Conservation (phyloP, 2,888 invertebrate species). For the Tinea trinotella region DNA sequence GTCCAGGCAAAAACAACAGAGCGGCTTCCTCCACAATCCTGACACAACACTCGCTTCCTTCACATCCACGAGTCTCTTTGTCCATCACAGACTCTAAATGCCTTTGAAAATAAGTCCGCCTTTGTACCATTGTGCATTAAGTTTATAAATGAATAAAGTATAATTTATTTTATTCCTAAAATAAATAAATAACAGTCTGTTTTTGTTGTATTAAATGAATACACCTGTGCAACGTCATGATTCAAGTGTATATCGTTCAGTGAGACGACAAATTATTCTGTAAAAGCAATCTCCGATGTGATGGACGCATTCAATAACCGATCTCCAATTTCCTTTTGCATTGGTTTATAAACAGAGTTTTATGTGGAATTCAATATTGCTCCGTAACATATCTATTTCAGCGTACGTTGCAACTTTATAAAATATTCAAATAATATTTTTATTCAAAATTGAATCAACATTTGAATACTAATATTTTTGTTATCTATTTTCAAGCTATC, state of each 20-base stretch:
- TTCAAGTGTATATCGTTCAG: neutral
- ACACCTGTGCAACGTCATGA: neutral
- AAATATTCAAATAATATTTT: neutral
- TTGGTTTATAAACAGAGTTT: conserved; percentile 10
- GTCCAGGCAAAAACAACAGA: no score
- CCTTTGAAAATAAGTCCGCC: no score
- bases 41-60: no score
- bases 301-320: conserved; percentile 14
- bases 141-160: no score
- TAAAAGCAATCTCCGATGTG: conserved; percentile 17
- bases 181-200: no score
- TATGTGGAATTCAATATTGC: conserved; percentile 6
- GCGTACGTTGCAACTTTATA: neutral
- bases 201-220: conserved; percentile 3
- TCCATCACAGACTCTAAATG: no score
- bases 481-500: no score
- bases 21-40: no score
- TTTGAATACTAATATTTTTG: no score
- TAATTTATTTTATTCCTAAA: no score
- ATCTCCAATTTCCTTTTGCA: conserved; percentile 13
- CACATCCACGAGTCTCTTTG: no score
- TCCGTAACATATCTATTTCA: conserved; percentile 7
- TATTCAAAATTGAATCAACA: neutral
- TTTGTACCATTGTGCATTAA: no score
- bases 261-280: conserved; percentile 18